A percentile compares a stretch with the other conserved stretches of the same genome.
Evolutionary conservation across 2,797 vertebrate genomes (phyloP).

Genomic region (Balearica regulorum): DNA sequence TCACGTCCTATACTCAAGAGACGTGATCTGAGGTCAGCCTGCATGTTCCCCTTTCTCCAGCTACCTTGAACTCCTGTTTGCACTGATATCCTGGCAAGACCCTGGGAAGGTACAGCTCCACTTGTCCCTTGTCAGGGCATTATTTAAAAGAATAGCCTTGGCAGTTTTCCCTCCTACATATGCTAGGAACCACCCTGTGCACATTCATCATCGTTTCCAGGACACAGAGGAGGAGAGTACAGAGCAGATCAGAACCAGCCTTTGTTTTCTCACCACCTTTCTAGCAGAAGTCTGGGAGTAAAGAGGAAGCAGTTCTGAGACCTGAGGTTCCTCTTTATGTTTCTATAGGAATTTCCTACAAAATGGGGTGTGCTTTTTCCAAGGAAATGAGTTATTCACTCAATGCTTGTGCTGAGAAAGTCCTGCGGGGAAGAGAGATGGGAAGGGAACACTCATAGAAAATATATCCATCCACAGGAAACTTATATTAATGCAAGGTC

Average conservation of each 20-base stretch:
- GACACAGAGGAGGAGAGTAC: background rate
- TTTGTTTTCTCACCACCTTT: background rate
- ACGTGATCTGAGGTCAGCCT: background rate
- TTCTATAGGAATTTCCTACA: background rate
- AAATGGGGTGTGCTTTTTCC: constrained; percentile 6
- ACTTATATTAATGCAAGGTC: background rate
- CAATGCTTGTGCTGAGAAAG: background rate
- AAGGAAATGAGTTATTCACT: constrained; percentile 22
- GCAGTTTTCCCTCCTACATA: background rate
- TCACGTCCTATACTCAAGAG: background rate
- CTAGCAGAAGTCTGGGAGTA: background rate
- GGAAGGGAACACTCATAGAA: background rate
- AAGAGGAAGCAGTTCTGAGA: constrained; percentile 16
- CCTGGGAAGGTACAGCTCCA: background rate
- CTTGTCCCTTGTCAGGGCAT: background rate
- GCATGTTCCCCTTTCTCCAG: background rate
- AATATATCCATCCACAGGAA: background rate
- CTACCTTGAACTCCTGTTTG: background rate
- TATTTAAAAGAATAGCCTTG: background rate
- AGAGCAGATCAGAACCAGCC: background rate
- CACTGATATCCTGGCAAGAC: background rate
- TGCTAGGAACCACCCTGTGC: background rate
- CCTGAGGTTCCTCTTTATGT: background rate
- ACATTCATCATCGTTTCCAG: background rate
- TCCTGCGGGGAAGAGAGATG: background rate